Percentiles rank a stretch among this genome's conserved stretches.
phyloP scores from a whole-genome alignment of 1,140 invertebrate species.

The Schlechtendalia chinensis region DNA sequence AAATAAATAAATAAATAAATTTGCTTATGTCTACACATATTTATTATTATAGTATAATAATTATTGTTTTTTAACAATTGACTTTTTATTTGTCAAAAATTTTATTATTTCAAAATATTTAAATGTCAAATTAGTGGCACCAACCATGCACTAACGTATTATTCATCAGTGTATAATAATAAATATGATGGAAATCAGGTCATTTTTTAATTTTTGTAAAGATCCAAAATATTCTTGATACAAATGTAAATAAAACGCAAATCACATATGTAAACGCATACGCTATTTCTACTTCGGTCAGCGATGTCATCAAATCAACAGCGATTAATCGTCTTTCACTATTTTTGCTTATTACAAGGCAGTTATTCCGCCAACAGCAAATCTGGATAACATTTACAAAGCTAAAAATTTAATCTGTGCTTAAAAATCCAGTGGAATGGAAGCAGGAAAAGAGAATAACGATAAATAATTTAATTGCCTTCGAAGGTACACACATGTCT shows the following conservation, averaged over 20 bases:
- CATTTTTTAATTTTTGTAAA: no score
- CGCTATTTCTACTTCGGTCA: constrained; percentile 94
- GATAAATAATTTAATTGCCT: constrained; percentile 98
- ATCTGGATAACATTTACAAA: constrained; percentile 71
- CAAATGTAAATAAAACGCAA: constrained; percentile 65
- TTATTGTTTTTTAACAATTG: no score
- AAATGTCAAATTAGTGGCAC: no score
- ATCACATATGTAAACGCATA: constrained; percentile 92
- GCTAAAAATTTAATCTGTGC: constrained; percentile 69
- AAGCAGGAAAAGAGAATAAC: constrained; percentile 66
- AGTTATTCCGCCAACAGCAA: constrained; percentile 85
- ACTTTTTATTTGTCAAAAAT: no score
- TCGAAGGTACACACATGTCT: constrained; percentile 93
- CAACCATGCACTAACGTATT: no score
- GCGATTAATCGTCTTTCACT: constrained; percentile 80
- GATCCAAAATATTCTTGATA: constrained; percentile 75
- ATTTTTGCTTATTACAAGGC: constrained; percentile 73
- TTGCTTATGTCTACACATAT: no score
- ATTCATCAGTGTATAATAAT: no score
- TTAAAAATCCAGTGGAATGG: constrained; percentile 65
- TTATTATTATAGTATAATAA: no score
- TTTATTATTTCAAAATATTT: no score
- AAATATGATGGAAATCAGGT: no score
- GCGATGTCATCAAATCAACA: constrained; percentile 84
- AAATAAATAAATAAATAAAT: no score